A percentile compares a stretch with the other conserved stretches of the same genome.
phyloP scores from a whole-genome alignment of 1,140 invertebrate species.

The Orchestia grillus region DNA sequence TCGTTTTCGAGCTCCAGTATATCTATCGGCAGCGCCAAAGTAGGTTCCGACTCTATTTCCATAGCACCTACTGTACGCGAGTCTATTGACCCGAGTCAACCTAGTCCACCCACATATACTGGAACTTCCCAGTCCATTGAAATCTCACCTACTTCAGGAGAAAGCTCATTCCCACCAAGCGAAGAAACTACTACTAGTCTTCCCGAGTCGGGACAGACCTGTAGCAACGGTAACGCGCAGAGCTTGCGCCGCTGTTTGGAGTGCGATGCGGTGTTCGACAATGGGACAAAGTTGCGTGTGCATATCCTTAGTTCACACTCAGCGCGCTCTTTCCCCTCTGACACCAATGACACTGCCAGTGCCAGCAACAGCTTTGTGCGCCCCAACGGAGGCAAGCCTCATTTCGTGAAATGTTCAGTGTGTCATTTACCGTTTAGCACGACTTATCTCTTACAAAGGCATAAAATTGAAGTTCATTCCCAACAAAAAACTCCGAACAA shows the following conservation, averaged over 20 bases:
- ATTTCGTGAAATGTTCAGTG: slow-evolving; percentile 39
- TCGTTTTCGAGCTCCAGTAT: not conserved
- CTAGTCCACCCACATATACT: not conserved
- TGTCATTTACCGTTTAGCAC: slow-evolving; percentile 47
- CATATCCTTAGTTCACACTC: slow-evolving; percentile 43
- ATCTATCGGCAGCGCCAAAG: not conserved
- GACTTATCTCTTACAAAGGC: slow-evolving; percentile 24
- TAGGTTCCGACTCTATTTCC: not conserved
- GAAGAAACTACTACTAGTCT: not conserved
- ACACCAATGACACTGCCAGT: not conserved
- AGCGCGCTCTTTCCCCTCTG: not conserved
- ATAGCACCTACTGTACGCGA: not conserved
- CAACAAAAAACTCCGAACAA: not conserved
- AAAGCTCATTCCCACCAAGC: not conserved
- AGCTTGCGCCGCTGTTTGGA: slow-evolving; percentile 34
- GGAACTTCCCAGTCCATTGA: not conserved
- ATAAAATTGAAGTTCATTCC: slow-evolving; percentile 45
- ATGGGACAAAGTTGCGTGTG: slow-evolving; percentile 32
- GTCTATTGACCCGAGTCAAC: not conserved
- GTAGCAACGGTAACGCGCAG: not conserved
- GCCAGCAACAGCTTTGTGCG: not conserved
- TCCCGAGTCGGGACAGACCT: not conserved
- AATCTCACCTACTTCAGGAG: not conserved
- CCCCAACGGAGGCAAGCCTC: not conserved
- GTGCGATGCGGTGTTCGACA: slow-evolving; percentile 27